Conservation (phyloP, 2,113 vertebrate genomes). For the Centropristis striata region DNA sequence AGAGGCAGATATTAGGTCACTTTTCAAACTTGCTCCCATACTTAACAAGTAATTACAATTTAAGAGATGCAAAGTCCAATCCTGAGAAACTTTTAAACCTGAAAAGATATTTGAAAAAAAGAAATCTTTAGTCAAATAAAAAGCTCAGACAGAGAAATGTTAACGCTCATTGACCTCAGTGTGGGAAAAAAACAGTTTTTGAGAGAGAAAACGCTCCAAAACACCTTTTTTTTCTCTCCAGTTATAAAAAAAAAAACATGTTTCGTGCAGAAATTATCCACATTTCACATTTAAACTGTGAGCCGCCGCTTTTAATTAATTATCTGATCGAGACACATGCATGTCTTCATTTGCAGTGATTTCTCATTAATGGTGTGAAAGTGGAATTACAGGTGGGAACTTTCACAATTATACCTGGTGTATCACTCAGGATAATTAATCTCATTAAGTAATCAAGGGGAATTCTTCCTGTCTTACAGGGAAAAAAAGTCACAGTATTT, state of each 20-base stretch:
- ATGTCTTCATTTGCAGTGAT: constrained; percentile 68
- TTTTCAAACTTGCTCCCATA: constrained; percentile 58
- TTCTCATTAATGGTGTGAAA: constrained; percentile 79
- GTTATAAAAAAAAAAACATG: constrained; percentile 40
- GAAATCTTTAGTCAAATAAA: constrained; percentile 14
- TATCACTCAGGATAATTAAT: constrained; percentile 83
- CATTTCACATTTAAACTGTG: constrained; percentile 70
- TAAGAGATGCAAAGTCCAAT: constrained; percentile 56
- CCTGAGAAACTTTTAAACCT: constrained; percentile 39
- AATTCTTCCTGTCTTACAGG: constrained; percentile 68
- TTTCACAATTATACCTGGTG: constrained; percentile 85
- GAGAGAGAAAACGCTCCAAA: constrained; percentile 13
- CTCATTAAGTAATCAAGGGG: constrained; percentile 84
- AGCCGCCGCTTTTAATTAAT: constrained; percentile 73
- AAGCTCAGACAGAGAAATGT: constrained; percentile 37
- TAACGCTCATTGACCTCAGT: constrained; percentile 36
- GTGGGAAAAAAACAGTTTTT: constrained; percentile 15
- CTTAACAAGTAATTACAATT: constrained; percentile 73
- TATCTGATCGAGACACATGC: constrained; percentile 69
- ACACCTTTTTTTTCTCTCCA: constrained; percentile 9
- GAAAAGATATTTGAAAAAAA: constrained; percentile 8
- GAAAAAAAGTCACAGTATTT: constrained; percentile 78
- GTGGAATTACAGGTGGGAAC: constrained; percentile 86
- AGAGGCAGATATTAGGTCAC: constrained; percentile 73
- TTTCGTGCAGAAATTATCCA: constrained; percentile 44